Conservation (phyloP, 2,797 vertebrate species). For the Columba guinea region DNA sequence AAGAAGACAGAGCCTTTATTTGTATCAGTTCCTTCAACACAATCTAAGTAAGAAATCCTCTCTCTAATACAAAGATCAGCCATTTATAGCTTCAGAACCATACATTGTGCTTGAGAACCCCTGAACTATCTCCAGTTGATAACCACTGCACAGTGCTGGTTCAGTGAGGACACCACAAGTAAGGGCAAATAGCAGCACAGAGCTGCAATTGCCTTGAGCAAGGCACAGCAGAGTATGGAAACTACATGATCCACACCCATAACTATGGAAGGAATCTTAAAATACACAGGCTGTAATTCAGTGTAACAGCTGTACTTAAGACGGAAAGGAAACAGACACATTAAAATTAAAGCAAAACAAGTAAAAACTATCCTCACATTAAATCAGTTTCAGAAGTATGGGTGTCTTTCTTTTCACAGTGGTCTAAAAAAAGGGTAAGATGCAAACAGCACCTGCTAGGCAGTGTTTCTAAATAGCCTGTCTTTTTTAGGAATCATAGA, state of each 20-base stretch:
- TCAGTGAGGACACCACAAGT: background rate
- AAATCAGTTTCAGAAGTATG: background rate
- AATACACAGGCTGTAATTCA: slow-evolving; percentile 27
- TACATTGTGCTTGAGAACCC: background rate
- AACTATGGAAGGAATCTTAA: background rate
- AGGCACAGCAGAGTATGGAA: background rate
- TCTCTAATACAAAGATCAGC: background rate
- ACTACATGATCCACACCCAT: background rate
- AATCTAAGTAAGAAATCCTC: background rate
- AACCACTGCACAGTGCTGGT: background rate
- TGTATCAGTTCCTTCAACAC: background rate
- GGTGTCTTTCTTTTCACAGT: background rate
- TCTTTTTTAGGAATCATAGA: background rate
- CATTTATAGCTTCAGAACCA: background rate
- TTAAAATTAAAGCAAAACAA: slow-evolving; percentile 22
- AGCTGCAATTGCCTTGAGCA: background rate
- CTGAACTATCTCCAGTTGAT: background rate
- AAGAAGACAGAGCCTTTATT: background rate
- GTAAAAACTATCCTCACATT: background rate
- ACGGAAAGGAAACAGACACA: background rate
- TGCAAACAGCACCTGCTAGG: background rate
- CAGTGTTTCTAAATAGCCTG: background rate
- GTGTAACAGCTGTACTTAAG: background rate
- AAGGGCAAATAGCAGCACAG: background rate
- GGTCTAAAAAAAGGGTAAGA: background rate